Evolutionary conservation across 2,797 vertebrate species (phyloP), one percentile per base, ranked within the genome.

Genomic region (Prunella strophiata): DNA sequence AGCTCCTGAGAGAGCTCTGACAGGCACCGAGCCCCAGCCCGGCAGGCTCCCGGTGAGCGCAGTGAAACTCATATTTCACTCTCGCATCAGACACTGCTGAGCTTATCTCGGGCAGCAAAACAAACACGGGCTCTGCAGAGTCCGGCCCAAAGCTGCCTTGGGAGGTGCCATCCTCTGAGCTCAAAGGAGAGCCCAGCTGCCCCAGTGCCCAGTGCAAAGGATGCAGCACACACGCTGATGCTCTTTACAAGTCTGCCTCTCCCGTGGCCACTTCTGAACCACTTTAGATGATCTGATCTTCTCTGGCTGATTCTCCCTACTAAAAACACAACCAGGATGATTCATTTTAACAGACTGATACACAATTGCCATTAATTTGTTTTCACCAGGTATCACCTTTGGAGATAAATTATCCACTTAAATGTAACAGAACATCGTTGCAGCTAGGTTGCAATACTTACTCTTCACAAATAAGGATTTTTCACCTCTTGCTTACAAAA

Each of bases 1-100:
- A 36, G 36, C 36, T 36, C 36, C 36, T 36, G 36, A 36, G 36
- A 36, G 36, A 36, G 36, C 36, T 36, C 36, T 8, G 36, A 36
- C 36, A 36, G 36, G 36, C 36, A 36, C 36, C 36, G 36, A 36
- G 36, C 16, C 38, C 55, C 73, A 68, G n/a, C 22, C 20, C 17
- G 6, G 21, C 0, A n/a, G 0, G 42, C 26, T 42, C 34, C 63
- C 15, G 1, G 1, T 6, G 12, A 0, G 0, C 70, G 2, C 51
- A 1, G 34, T n/a, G n/a, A n/a, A n/a, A n/a, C 7, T 0, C 1
- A 55, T 48, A 16, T 58, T 70, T 50, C 43, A 48, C 40, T 59
- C 57, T 66, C 3, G 0, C 26, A 17, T 3, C 19, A 27, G 25
- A n/a, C 18, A 32, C 45, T 13, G 13, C 40, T 5, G 36, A 62